Evolutionary conservation across 2,888 invertebrate species (phyloP).

Genomic region (Eurytoma adleriae): DNA sequence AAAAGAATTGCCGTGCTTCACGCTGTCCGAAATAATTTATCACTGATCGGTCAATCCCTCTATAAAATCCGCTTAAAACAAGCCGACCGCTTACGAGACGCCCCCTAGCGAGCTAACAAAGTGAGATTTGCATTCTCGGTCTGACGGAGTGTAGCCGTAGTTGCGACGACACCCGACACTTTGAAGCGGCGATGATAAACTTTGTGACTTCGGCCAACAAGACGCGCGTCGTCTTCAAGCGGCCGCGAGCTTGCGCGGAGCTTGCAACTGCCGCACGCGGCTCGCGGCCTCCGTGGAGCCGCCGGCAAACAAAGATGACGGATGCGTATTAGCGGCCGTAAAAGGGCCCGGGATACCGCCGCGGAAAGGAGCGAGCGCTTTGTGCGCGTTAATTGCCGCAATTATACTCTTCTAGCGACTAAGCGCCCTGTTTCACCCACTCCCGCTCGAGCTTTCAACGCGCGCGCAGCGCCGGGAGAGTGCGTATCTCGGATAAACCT

Average conservation of each 20-base stretch:
- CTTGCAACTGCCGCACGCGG: no score
- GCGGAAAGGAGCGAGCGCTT: constrained; percentile 8
- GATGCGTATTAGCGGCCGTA: constrained; percentile 21
- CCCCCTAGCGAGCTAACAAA: no score
- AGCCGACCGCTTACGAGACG: no score
- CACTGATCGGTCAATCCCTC: no score
- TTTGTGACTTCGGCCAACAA: background rate
- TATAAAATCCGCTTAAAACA: no score
- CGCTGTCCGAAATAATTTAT: no score
- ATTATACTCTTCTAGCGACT: constrained; percentile 66
- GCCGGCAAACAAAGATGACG: background rate
- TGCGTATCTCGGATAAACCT: background rate
- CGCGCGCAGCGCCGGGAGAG: background rate
- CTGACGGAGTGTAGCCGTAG: no score
- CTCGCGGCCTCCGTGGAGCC: background rate
- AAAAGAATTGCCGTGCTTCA: no score
- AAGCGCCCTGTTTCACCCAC: constrained; percentile 40
- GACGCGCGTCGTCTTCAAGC: no score
- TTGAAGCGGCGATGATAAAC: background rate
- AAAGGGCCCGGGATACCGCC: background rate
- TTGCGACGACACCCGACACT: no score
- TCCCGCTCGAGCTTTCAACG: background rate
- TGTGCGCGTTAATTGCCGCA: constrained; percentile 67
- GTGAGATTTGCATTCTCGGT: no score
- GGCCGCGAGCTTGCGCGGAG: no score